Evolutionary conservation across 2,113 vertebrate species (phyloP), one percentile per base, ranked within the genome.

Genomic region (Illadopsis cleaveri): DNA sequence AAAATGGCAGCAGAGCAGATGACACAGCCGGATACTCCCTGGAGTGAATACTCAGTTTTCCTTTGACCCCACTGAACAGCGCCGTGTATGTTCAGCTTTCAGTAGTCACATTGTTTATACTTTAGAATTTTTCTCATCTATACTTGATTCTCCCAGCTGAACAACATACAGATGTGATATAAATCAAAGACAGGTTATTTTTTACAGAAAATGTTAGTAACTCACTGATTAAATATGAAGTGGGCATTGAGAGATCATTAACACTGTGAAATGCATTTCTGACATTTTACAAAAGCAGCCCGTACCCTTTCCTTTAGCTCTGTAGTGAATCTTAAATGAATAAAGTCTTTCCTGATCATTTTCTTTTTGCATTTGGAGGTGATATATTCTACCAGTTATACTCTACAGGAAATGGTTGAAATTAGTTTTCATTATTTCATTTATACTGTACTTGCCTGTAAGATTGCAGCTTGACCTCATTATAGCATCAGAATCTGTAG

Each of bases 241-340:
- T 92, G 88, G 85, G 53, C 76, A 93, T 56, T 78, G 78, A 95
- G 76, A 95, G 93, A 65, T 66, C 80, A 92, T 93, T 94, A 97
- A 65, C 18, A 64, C 37, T 57, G 76, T 53, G 66, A 95, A 94
- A 95, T 84, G 76, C 64, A 60, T 93, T 95, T 83, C 92, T 93
- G 90, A 93, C 79, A 71, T 94, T 84, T 96, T 18, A 35, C 56
- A 88, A 94, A 86, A 84, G 4, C 93, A 89, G 79, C 82, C 35
- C 47, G 62, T 73, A 80, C 66, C 23, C 69, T 96, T 96, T 79
- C 70, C 47, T 94, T 93, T 90, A 64, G 90, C 61, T 85, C 92
- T 70, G 93, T 78, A 64, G 82, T 92, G 40, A 86, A 40, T 91
- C 65, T 93, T 61, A 95, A 87, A 90, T n/a, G 54, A 85, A 72